A percentile compares a stretch with the other conserved stretches of the same genome.
These are phyloP conservation scores for Tauraco erythrolophus DNA, from an alignment of 2,113 vertebrate genomes.

Conservation along the genomic window DNA sequence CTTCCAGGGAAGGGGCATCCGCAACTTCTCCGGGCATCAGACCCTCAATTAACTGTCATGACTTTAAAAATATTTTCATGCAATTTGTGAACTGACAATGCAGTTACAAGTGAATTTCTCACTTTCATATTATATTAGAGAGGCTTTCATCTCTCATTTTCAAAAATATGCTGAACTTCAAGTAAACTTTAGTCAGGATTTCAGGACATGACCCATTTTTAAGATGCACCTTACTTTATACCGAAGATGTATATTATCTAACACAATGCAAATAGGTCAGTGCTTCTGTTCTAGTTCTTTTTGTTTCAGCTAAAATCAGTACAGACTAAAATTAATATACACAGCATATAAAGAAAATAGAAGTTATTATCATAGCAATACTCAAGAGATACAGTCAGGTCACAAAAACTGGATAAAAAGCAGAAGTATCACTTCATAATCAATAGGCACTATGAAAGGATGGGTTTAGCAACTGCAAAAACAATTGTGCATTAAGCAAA, in stretches of 20 bases:
- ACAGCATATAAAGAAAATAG: slow-evolving; percentile 45
- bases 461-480: neutral
- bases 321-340: slow-evolving; percentile 63
- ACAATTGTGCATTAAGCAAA: neutral
- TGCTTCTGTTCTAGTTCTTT: slow-evolving; percentile 51
- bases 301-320: slow-evolving; percentile 47
- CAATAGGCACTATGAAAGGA: neutral
- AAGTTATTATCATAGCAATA: slow-evolving; percentile 52
- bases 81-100: neutral
- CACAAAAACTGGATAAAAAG: neutral
- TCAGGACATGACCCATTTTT: slow-evolving; percentile 45
- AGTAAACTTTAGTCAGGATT: slow-evolving; percentile 24
- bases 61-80: neutral
- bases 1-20: too few relatives aligned
- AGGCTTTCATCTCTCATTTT: neutral
- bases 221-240: neutral
- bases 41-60: neutral
- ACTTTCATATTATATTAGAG: neutral
- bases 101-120: neutral
- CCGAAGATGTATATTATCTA: slow-evolving; percentile 9
- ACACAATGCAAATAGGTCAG: slow-evolving; percentile 52
- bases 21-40: neutral
- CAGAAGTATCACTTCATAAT: slow-evolving; percentile 11
- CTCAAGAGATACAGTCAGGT: slow-evolving; percentile 36
- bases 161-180: slow-evolving; percentile 35